Evolutionary conservation across 2,888 invertebrate genomes (phyloP).

Genomic region (Hirtodrosophila trivittata): DNA sequence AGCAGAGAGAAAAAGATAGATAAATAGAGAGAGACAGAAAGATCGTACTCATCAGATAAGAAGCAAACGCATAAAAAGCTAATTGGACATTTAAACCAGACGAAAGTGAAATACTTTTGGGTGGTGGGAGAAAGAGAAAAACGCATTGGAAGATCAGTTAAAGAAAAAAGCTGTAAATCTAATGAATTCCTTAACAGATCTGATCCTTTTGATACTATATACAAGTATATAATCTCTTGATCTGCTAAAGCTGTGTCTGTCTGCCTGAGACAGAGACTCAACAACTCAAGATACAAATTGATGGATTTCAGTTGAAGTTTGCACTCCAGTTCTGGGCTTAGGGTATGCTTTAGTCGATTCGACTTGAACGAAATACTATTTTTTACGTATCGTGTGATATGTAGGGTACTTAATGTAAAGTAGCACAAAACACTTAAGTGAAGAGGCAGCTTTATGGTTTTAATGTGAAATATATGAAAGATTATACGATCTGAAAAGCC

Average conservation of each 20-base stretch:
- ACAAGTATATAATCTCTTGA: too few species aligned
- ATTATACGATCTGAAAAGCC: conserved; percentile 11
- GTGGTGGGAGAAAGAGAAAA: background rate
- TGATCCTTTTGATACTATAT: too few species aligned
- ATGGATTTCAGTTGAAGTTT: too few species aligned
- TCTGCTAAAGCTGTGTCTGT: too few species aligned
- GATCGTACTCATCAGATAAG: conserved; percentile 53
- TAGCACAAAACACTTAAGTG: conserved; percentile 3
- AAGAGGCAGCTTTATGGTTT: background rate
- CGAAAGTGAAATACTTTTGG: conserved; percentile 34
- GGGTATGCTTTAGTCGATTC: too few species aligned
- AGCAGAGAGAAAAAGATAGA: conserved; percentile 4
- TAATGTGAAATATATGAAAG: background rate
- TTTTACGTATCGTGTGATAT: too few species aligned
- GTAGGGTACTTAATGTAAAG: background rate
- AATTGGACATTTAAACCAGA: conserved; percentile 40
- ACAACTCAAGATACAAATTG: too few species aligned
- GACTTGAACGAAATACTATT: too few species aligned
- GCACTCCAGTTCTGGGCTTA: too few species aligned
- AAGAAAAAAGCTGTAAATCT: too few species aligned
- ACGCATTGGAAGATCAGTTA: background rate
- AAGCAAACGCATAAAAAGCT: conserved; percentile 42
- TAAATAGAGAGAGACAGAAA: conserved; percentile 10
- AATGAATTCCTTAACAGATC: too few species aligned
- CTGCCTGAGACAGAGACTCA: too few species aligned